A percentile compares a stretch with the other conserved stretches of the same genome.
These are phyloP conservation scores for Eutolmus rufibarbis DNA, from an alignment of 2,888 invertebrate species.

Conservation along the genomic window DNA sequence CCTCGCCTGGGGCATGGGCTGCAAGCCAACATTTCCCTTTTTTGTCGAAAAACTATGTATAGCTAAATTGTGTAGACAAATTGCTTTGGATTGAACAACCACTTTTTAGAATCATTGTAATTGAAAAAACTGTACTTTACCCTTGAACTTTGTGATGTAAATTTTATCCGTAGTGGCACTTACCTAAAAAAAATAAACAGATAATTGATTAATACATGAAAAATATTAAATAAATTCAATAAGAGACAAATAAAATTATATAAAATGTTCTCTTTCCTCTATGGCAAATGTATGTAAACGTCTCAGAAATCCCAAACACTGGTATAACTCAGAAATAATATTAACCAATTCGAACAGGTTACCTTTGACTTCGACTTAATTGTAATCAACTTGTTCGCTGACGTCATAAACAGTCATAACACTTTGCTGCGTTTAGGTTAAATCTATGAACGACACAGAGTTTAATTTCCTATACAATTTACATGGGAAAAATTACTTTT, in stretches of 20 bases:
- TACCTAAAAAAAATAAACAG: not conserved
- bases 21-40: not conserved
- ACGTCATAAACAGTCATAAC: too few species aligned
- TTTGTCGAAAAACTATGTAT: not conserved
- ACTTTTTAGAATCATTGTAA: not conserved
- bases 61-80: not conserved
- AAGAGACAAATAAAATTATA: not conserved
- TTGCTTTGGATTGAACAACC: not conserved
- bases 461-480: too few species aligned
- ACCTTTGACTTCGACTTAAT: too few species aligned
- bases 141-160: not conserved
- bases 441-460: too few species aligned
- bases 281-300: too few species aligned
- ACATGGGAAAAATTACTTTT: too few species aligned
- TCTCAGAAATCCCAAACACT: too few species aligned
- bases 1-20: not conserved
- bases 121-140: not conserved
- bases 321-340: too few species aligned
- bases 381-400: too few species aligned
- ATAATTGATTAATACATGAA: not conserved
- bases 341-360: too few species aligned
- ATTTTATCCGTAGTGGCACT: not conserved
- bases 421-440: too few species aligned
- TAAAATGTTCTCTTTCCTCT: not conserved
- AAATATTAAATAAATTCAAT: not conserved